Percentiles rank a stretch among this genome's conserved stretches.
These are phyloP conservation scores for Podarcis lilfordi DNA, from an alignment of 2,797 vertebrate species.

Conservation along the genomic window DNA sequence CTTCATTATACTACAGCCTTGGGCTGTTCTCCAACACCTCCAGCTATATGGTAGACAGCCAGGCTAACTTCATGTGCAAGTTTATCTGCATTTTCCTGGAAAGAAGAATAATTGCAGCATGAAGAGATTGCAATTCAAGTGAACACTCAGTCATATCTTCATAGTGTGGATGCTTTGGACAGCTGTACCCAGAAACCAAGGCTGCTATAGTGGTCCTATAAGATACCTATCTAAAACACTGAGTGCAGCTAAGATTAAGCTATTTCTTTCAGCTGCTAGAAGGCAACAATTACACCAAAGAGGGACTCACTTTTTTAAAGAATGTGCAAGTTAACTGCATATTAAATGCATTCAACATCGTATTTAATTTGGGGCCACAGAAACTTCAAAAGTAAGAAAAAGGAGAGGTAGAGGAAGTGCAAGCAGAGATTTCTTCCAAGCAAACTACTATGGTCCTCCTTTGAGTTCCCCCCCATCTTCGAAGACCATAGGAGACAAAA, in stretches of 20 bases:
- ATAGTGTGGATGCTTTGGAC: neutral
- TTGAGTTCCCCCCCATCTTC: neutral
- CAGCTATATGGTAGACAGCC: conserved; percentile 87
- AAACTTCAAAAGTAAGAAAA: neutral
- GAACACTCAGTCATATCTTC: neutral
- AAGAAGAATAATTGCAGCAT: conserved; percentile 11
- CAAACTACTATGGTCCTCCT: neutral
- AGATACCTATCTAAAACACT: neutral
- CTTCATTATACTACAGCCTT: conserved; percentile 71
- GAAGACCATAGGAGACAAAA: too few species aligned
- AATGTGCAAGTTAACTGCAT: too few species aligned
- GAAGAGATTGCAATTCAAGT: neutral
- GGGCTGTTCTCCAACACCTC: conserved; percentile 87
- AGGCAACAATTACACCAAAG: neutral
- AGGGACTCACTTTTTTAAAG: neutral
- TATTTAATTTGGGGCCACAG: neutral
- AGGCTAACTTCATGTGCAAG: conserved; percentile 91
- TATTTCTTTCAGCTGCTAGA: neutral
- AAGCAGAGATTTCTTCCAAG: neutral
- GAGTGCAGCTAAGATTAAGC: neutral
- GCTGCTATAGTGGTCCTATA: neutral
- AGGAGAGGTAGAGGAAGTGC: too few species aligned
- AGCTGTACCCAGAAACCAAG: neutral
- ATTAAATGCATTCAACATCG: neutral
- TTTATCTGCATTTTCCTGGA: conserved; percentile 87